Conservation (phyloP, 2,888 invertebrate species). For the Ormyrus rosae region DNA sequence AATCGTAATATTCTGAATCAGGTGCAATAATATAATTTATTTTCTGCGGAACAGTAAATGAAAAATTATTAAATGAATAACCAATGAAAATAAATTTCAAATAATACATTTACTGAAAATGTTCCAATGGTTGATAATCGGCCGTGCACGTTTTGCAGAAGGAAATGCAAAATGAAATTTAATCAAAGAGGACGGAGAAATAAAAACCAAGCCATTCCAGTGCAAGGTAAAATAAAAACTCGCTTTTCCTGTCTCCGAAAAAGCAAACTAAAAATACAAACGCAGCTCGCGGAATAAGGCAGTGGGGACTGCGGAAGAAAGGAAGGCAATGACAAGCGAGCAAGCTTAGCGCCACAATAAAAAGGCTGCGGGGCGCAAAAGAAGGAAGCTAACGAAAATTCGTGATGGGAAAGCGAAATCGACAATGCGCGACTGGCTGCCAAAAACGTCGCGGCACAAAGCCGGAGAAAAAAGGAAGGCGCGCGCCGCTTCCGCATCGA, state of each 20-base stretch:
- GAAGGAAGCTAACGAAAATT: slow-evolving; percentile 16
- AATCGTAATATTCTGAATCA: too few relatives aligned
- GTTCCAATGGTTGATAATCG: too few relatives aligned
- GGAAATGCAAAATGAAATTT: too few relatives aligned
- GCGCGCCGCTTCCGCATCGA: slow-evolving; percentile 6
- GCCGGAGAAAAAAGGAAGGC: neutral
- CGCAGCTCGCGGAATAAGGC: neutral
- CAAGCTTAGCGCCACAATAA: neutral
- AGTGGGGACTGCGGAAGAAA: neutral
- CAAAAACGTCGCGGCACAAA: neutral
- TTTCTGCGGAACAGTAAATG: too few relatives aligned
- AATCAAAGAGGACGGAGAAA: neutral
- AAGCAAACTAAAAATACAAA: too few relatives aligned
- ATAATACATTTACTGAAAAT: too few relatives aligned
- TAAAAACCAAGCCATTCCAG: neutral
- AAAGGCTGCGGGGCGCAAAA: neutral
- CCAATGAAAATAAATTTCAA: too few relatives aligned
- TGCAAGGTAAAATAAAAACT: neutral
- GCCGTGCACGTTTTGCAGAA: too few relatives aligned
- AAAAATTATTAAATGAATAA: too few relatives aligned
- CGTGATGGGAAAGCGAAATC: slow-evolving; percentile 35
- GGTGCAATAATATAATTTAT: too few relatives aligned
- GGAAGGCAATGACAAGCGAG: neutral
- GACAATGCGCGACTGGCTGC: slow-evolving; percentile 15
- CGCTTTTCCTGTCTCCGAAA: too few relatives aligned